These are phyloP conservation scores for Lydus trimaculatus DNA, from an alignment of 2,888 invertebrate species.

Conservation along the genomic window DNA sequence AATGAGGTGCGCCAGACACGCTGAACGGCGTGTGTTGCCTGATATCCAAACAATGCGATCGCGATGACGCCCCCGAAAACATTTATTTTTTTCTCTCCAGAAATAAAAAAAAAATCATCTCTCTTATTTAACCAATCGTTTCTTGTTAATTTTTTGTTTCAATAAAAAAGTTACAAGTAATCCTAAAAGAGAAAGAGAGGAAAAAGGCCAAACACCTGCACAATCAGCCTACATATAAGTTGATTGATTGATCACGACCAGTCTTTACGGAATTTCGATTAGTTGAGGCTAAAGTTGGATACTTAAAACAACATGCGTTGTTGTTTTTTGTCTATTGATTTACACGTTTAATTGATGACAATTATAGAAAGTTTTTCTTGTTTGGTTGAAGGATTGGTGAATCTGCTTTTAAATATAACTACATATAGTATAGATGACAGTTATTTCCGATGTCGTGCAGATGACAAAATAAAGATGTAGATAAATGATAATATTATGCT, in stretches of 20 bases:
- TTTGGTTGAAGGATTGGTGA: too few relatives aligned
- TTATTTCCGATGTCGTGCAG: constrained; percentile 5
- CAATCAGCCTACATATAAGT: constrained; percentile 7
- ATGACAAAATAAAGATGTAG: constrained; percentile 4
- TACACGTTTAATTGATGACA: neutral
- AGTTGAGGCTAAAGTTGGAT: neutral
- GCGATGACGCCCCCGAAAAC: constrained; percentile 31
- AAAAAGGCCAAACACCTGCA: constrained; percentile 7
- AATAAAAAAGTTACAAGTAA: neutral
- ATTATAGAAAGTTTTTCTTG: neutral
- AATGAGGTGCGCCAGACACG: constrained; percentile 55
- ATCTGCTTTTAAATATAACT: neutral
- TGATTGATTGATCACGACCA: constrained; percentile 9
- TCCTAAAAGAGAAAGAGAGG: neutral
- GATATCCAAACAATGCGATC: constrained; percentile 40
- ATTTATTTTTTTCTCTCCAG: neutral
- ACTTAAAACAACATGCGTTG: neutral
- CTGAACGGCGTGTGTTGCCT: constrained; percentile 32
- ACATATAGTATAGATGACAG: neutral
- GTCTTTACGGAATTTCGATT: constrained; percentile 1
- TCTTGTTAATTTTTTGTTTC: neutral
- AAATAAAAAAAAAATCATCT: too few relatives aligned
- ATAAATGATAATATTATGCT: neutral
- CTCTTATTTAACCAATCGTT: neutral
- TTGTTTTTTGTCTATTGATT: neutral